Conservation (phyloP, 2,797 vertebrate species). For the Spatula versicolor region DNA sequence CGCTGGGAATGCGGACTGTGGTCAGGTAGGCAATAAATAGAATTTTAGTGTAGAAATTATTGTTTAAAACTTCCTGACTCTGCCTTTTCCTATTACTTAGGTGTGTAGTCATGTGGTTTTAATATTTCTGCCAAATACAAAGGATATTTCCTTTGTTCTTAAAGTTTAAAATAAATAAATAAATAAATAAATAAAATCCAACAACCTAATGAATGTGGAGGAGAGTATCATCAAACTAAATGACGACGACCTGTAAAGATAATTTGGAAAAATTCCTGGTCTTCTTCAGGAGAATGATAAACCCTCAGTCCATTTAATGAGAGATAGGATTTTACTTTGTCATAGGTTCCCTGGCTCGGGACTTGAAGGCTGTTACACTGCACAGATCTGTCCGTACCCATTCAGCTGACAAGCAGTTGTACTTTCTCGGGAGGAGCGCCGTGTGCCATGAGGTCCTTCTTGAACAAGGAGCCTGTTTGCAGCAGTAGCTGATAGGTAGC, state of each 20-base stretch:
- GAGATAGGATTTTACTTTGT: not conserved
- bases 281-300: not conserved
- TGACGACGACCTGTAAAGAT: not conserved
- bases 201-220: not conserved
- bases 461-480: not conserved
- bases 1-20: not conserved
- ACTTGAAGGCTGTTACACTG: not conserved
- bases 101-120: not conserved
- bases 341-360: not conserved
- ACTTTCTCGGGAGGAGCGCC: not conserved
- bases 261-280: not conserved
- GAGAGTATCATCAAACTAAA: not conserved
- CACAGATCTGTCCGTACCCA: not conserved
- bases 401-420: not conserved
- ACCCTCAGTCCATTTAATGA: not conserved
- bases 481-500: not conserved
- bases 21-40: not conserved
- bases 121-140: not conserved
- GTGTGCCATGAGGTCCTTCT: not conserved
- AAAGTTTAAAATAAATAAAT: not conserved
- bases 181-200: not conserved
- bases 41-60: slow-evolving; percentile 3
- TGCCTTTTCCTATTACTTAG: slow-evolving; percentile 5
- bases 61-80: not conserved
- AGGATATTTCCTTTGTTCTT: not conserved